Percentiles rank a stretch among this genome's conserved stretches.
Evolutionary conservation across 2,113 vertebrate species (phyloP).

Genomic region (Vulpes lagopus): DNA sequence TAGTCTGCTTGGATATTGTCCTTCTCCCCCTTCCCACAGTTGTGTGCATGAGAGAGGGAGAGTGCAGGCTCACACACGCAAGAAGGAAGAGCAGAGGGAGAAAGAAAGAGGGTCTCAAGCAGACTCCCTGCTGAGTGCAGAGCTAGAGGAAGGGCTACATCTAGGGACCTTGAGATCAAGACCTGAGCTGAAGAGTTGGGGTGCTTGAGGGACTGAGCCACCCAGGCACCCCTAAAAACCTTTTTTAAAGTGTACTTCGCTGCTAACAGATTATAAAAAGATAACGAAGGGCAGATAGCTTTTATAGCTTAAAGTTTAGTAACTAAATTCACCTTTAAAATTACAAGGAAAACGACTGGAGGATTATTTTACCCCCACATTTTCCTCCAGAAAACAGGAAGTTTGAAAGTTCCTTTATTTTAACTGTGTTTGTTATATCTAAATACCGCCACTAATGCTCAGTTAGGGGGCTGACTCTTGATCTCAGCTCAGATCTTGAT

Average conservation of each 20-base stretch:
- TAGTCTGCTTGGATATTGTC: not conserved
- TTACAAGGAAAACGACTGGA: conserved; percentile 33
- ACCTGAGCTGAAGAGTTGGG: not conserved
- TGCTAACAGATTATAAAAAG: not conserved
- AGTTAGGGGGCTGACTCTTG: not conserved
- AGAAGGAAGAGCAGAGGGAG: not conserved
- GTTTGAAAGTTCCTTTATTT: conserved; percentile 7
- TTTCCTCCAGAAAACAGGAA: conserved; percentile 35
- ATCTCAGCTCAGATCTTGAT: not conserved
- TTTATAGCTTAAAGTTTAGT: conserved; percentile 31
- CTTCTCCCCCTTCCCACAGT: not conserved
- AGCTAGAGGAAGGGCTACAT: not conserved
- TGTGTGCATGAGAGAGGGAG: not conserved
- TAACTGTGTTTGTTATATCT: not conserved
- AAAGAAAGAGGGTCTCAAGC: not conserved
- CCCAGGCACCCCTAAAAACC: not conserved
- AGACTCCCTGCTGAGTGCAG: not conserved
- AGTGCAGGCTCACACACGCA: not conserved
- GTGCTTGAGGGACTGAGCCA: not conserved
- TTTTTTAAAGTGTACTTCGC: conserved; percentile 45
- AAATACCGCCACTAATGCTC: not conserved
- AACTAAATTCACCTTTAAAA: conserved; percentile 47
- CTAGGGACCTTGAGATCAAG: not conserved
- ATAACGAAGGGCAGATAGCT: not conserved
- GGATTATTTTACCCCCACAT: not conserved